These are phyloP conservation scores for Sarcophaga subvicina DNA, from an alignment of 2,888 invertebrate genomes.

Conservation along the genomic window DNA sequence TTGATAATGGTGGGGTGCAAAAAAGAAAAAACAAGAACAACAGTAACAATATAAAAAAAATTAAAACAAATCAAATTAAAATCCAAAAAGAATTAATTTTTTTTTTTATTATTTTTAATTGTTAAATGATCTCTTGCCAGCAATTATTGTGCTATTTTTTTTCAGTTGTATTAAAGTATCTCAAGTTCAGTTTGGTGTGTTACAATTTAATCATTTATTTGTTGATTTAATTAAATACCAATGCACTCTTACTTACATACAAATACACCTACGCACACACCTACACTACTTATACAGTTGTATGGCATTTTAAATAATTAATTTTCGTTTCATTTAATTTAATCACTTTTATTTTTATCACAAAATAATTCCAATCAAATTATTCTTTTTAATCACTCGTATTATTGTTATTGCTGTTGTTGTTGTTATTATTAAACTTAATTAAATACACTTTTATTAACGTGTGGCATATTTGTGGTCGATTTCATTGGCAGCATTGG, in stretches of 20 bases:
- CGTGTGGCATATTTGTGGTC: constrained; percentile 24
- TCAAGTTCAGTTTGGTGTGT: too few species aligned
- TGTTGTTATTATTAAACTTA: background rate
- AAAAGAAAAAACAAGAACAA: too few species aligned
- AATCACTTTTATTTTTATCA: too few species aligned
- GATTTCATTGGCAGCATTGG: background rate
- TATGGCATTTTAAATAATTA: constrained; percentile 25
- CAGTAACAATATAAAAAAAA: background rate
- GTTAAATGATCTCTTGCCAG: constrained; percentile 54
- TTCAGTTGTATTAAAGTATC: background rate
- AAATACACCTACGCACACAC: background rate
- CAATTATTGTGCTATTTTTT: constrained; percentile 27
- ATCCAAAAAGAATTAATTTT: background rate
- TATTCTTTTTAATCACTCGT: too few species aligned
- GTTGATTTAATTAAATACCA: constrained; percentile 40
- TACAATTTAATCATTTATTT: constrained; percentile 29
- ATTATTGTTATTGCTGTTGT: too few species aligned
- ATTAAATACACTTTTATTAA: constrained; percentile 43
- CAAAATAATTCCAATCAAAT: constrained; percentile 5
- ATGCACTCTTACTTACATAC: too few species aligned
- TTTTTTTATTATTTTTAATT: constrained; percentile 40
- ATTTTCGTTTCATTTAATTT: constrained; percentile 7
- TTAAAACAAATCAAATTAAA: constrained; percentile 26
- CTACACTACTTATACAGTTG: background rate
- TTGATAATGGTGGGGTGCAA: too few species aligned